These are phyloP conservation scores for Mycteria americana DNA, from an alignment of 2,797 vertebrate genomes.

Conservation along the genomic window DNA sequence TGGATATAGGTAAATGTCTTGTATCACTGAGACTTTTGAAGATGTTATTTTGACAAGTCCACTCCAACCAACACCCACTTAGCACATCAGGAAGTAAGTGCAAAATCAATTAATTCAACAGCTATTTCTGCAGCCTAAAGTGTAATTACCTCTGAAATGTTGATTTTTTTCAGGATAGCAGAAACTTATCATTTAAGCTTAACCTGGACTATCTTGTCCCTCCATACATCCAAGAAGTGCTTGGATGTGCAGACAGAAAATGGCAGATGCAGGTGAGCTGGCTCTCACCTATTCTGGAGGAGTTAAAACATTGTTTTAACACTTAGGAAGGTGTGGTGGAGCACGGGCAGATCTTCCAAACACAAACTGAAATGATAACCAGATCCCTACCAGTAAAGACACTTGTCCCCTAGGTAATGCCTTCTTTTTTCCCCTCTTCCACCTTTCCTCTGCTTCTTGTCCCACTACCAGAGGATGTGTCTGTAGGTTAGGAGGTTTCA, in stretches of 20 bases:
- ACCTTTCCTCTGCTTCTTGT: background rate
- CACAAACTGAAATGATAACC: background rate
- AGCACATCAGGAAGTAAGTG: background rate
- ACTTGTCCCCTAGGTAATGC: fast-evolving
- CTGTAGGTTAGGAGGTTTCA: fast-evolving
- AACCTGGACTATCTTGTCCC: background rate
- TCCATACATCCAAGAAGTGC: background rate
- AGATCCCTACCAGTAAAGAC: background rate
- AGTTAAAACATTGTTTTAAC: fast-evolving
- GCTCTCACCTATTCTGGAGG: background rate
- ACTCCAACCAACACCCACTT: background rate
- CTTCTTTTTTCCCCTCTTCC: background rate
- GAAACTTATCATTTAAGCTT: background rate
- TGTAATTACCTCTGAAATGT: slow-evolving; percentile 9
- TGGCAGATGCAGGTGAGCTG: background rate
- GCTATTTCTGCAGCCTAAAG: background rate
- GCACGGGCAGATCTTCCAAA: background rate
- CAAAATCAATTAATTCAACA: slow-evolving; percentile 41
- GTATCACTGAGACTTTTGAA: background rate
- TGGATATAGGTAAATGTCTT: background rate
- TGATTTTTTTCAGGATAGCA: background rate
- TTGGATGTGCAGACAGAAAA: background rate
- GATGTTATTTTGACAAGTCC: background rate
- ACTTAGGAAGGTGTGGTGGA: background rate
- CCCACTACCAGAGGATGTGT: background rate